Evolutionary conservation across 2,797 vertebrate species (phyloP), one percentile per base, ranked within the genome.

Genomic region (Poecilia picta): DNA sequence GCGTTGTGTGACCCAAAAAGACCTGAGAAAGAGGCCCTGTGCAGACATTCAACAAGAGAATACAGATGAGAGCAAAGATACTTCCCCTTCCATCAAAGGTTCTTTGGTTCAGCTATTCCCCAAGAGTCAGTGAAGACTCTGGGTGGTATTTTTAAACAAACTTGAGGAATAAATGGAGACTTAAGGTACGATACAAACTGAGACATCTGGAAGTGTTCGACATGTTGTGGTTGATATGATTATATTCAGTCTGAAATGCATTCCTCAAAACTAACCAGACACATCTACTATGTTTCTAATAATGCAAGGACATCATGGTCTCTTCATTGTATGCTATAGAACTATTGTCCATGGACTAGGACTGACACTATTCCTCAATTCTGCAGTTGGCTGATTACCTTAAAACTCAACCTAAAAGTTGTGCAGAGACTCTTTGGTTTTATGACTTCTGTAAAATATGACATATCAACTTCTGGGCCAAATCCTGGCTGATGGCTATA

Each of bases 1-100:
- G 3, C 78, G 62, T 80, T 53, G 13, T 57, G 74, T 77, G 84
- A 87, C 81, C 86, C 76, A 77, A 25, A 83, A 87, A 88, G 75
- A 81, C 72, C 36, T 66, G 64, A 66, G 36, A 71, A 82, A 72
- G 33, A 74, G 75, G 76, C 16, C 53, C 72, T 36, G 36, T 39
- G 36, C 64, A 43, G 39, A 79, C 49, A 81, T 75, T 72, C 71
- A 79, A 83, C 72, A 71, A 0, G 47, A 68, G 73, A 81, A 49
- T 18, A 55, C 45, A 74, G 10, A 64, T 31, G 23, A 73, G 45
- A 72, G 73, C 0, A 36, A 62, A 66, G 0, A n/a, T 25, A 55
- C 12, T 18, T 49, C 64, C 64, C 18, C 18, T 39, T 39, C 64
- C 64, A 66, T 66, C 0, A 73, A 47, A 72, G 41, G 45, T 31